phyloP scores from a whole-genome alignment of 64 coral and sea anemone species.

The Stichodactyla mertensii region DNA sequence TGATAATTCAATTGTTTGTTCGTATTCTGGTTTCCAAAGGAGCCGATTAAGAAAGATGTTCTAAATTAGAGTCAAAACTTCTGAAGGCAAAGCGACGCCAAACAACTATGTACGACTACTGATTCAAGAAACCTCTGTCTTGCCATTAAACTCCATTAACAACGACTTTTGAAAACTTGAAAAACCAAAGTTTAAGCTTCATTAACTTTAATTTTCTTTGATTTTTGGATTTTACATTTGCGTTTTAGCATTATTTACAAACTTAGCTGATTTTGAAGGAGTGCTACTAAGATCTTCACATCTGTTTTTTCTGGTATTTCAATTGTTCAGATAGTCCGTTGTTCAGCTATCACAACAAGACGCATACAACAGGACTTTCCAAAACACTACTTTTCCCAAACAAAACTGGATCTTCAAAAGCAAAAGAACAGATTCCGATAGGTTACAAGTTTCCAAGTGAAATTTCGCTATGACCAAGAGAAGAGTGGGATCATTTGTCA shows the following conservation, averaged over 20 bases:
- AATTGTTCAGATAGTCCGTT: background rate
- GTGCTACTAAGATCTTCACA: background rate
- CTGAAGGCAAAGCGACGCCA: background rate
- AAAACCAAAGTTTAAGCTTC: too few relatives aligned
- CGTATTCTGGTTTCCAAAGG: background rate
- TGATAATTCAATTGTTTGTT: background rate
- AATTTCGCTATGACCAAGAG: background rate
- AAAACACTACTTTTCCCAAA: background rate
- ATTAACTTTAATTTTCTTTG: too few relatives aligned
- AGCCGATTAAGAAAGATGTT: conserved; percentile 4
- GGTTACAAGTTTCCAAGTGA: background rate
- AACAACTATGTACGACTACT: background rate
- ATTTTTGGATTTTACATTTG: too few relatives aligned
- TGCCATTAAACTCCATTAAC: too few relatives aligned
- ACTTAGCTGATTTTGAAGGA: background rate
- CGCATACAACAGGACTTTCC: background rate
- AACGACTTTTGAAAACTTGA: background rate
- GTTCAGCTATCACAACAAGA: background rate
- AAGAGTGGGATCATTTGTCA: conserved; percentile 2
- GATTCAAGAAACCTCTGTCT: too few relatives aligned
- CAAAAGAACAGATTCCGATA: background rate
- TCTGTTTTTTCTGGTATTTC: conserved; percentile 13
- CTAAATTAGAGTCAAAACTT: background rate
- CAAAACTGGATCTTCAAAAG: background rate
- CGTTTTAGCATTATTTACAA: background rate